These are phyloP conservation scores for Lamprotornis superbus DNA, from an alignment of 2,113 vertebrate species.

Conservation along the genomic window DNA sequence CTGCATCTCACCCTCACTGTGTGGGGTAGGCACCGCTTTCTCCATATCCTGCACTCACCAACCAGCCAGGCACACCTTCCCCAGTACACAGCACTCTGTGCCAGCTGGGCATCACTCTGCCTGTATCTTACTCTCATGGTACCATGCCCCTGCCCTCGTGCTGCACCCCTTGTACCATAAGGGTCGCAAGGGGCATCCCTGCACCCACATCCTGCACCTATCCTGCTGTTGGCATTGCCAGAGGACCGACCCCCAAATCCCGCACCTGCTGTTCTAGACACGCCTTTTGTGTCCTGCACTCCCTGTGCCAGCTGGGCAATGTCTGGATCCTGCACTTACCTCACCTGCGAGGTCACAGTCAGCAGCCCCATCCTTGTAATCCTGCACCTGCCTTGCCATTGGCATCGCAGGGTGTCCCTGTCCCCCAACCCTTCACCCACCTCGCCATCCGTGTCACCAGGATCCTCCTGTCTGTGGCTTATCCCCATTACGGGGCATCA, in stretches of 20 bases:
- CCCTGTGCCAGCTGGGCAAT: not conserved
- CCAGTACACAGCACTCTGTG: not conserved
- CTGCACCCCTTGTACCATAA: not conserved
- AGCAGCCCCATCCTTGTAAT: not conserved
- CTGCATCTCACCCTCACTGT: not conserved
- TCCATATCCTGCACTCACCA: not conserved
- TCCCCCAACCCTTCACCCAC: not conserved
- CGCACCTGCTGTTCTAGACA: not conserved
- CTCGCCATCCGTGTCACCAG: not conserved
- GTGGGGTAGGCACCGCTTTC: not conserved
- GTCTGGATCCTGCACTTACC: not conserved
- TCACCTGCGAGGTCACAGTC: not conserved
- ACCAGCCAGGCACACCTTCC: not conserved
- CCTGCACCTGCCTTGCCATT: not conserved
- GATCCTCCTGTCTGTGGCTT: not conserved
- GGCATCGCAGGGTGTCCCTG: not conserved
- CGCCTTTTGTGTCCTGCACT: not conserved
- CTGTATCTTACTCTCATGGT: not conserved
- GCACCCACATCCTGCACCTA: not conserved
- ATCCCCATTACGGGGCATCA: not conserved
- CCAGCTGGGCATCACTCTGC: too few species aligned
- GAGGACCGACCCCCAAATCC: not conserved
- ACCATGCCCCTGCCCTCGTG: not conserved
- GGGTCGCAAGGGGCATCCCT: not conserved
- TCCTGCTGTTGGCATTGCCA: not conserved